A percentile compares a stretch with the other conserved stretches of the same genome.
Evolutionary conservation across 2,888 invertebrate genomes (phyloP).

Genomic region (Pandemis cinnamomeana): DNA sequence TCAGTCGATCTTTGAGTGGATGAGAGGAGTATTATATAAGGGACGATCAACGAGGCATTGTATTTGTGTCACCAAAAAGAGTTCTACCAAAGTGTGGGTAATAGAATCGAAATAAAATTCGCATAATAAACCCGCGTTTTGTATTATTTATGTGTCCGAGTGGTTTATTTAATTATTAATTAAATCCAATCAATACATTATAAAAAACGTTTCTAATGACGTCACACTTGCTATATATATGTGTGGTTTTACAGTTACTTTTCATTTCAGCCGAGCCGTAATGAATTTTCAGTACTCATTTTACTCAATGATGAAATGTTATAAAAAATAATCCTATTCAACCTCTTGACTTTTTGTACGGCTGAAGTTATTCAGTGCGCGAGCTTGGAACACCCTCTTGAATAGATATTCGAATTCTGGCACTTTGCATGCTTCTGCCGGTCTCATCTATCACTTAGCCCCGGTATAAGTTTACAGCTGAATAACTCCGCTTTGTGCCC

Average conservation of each 20-base stretch:
- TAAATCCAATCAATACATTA: no score
- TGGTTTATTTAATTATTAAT: no score
- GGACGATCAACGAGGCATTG: no score
- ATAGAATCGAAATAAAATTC: no score
- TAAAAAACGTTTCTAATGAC: no score
- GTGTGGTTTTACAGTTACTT: background rate
- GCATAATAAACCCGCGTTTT: no score
- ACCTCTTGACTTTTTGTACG: background rate
- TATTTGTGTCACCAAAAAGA: no score
- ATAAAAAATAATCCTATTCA: background rate
- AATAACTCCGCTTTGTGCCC: conserved; percentile 1
- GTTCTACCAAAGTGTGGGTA: no score
- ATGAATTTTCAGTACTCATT: background rate
- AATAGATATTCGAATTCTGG: background rate
- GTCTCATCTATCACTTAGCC: conserved; percentile 21
- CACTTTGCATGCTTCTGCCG: conserved; percentile 17
- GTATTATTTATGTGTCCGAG: no score
- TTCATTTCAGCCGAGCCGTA: background rate
- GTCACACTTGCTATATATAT: no score
- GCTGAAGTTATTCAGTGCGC: background rate
- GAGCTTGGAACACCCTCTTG: background rate
- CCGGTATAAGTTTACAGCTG: conserved; percentile 5
- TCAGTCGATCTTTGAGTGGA: no score
- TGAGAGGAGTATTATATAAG: no score
- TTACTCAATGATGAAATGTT: background rate